Base-by-base conservation (phyloP, 1,140 invertebrate species). In the Elymnias hypermnestra region DNA sequence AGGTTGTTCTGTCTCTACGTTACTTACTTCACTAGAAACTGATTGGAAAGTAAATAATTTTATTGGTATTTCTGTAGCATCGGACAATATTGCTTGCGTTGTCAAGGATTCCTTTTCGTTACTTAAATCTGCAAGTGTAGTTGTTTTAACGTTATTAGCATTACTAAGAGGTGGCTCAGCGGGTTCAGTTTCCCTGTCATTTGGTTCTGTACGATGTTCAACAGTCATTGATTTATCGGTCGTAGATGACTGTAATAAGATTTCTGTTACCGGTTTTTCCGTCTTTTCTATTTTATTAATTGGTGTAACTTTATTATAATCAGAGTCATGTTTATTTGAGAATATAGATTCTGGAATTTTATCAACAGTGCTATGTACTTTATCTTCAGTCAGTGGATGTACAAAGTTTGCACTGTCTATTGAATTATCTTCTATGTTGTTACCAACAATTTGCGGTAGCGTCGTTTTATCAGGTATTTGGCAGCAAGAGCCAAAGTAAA, bases 401-500 rank as follows among this genome's bases (percentile, higher is more conserved):
- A 84, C 78, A 15, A 85, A 85, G 49, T 63, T 83, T 0, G 73
- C 64, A 15, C 63, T 68, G 33, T 85, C 78, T 69, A 87, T 86
- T 1, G 78, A 72, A 40, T 87, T 85, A 35, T 87, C 85, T 41
- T 87, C 85, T 44, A 87, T 83, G 31, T 81, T 72, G 23, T 85
- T 87, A 12, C 69, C 70, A 22, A 72, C 69, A 6, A 76, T 81
- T 37, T 70, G 85, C 57, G 62, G 87, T 64, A 57, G 84, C 59
- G 63, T 63, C 73, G 83, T 72, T 57, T 83, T 83, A 48, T 87
- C 83, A 1, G 72, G 68, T 26, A 94, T 87, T 58, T 93, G 93
- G 81, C 96, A 97, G 66, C 96, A 97, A 18, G 94, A 96, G 26
- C 95, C 95, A 65, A 96, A 96, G 79, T 96, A 96, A 79, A 96